These are phyloP conservation scores for Anoncus sp. DNA, from an alignment of 2,888 invertebrate genomes.

Conservation along the genomic window DNA sequence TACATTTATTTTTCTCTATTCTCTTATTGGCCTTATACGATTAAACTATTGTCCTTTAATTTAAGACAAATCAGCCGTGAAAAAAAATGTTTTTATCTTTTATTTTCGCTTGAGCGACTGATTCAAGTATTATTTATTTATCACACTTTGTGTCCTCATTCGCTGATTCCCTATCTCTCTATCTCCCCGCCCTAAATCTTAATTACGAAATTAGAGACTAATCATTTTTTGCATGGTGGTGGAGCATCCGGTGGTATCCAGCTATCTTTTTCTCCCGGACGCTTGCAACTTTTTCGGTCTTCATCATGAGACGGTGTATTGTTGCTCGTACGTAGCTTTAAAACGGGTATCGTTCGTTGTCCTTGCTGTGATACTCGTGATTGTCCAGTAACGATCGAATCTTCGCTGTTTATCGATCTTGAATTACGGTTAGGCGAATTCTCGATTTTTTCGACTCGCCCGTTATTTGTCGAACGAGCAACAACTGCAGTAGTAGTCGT, in stretches of 20 bases:
- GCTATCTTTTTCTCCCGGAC: neutral
- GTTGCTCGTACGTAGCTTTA: slow-evolving; percentile 19
- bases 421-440: neutral
- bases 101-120: neutral
- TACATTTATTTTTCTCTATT: too few relatives aligned
- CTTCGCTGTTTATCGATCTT: neutral
- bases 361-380: too few relatives aligned
- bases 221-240: slow-evolving; percentile 17
- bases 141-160: neutral
- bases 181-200: neutral
- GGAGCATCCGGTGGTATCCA: neutral
- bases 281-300: neutral
- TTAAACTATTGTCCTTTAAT: too few relatives aligned
- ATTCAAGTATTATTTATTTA: slow-evolving; percentile 8
- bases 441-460: slow-evolving; percentile 15
- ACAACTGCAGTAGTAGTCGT: neutral
- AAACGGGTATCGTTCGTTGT: slow-evolving; percentile 1
- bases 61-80: too few relatives aligned
- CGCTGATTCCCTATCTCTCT: neutral
- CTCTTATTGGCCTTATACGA: too few relatives aligned
- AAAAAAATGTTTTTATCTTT: too few relatives aligned
- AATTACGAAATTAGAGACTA: neutral
- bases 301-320: neutral
- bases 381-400: too few relatives aligned
- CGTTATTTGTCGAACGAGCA: slow-evolving; percentile 7